These are phyloP conservation scores for Willisornis vidua DNA, from an alignment of 2,113 vertebrate genomes.

Conservation along the genomic window DNA sequence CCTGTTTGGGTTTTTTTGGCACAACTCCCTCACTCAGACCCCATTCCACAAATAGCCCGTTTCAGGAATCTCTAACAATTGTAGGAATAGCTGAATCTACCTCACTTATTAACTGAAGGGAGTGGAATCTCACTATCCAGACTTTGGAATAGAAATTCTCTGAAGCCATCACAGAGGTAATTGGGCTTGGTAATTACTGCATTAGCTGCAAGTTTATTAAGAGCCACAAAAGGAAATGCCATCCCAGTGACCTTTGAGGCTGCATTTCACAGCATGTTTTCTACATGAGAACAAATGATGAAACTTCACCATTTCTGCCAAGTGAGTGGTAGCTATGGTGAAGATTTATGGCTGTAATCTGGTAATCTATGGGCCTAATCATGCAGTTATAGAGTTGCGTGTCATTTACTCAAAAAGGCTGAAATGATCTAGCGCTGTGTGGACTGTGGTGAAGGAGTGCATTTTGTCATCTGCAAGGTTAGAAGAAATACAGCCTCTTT, in stretches of 20 bases:
- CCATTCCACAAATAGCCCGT: background rate
- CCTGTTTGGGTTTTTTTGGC: background rate
- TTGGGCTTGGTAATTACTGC: conserved; percentile 52
- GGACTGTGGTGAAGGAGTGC: conserved; percentile 26
- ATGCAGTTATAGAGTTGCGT: conserved; percentile 42
- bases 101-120: background rate
- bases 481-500: conserved; percentile 49
- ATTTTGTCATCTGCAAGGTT: conserved; percentile 69
- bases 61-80: background rate
- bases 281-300: conserved; percentile 39
- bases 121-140: background rate
- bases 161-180: conserved; percentile 32
- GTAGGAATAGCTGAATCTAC: background rate
- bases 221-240: conserved; percentile 32
- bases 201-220: conserved; percentile 58
- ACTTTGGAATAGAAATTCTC: background rate
- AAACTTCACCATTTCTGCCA: conserved; percentile 38
- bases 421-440: conserved; percentile 59
- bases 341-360: conserved; percentile 61
- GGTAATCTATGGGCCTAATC: conserved; percentile 63
- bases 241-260: conserved; percentile 42
- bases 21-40: background rate
- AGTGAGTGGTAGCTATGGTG: conserved; percentile 24
- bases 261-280: conserved; percentile 45
- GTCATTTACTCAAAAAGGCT: conserved; percentile 46